These are phyloP conservation scores for Ursus arctos DNA, from an alignment of 2,113 vertebrate genomes.

Conservation along the genomic window DNA sequence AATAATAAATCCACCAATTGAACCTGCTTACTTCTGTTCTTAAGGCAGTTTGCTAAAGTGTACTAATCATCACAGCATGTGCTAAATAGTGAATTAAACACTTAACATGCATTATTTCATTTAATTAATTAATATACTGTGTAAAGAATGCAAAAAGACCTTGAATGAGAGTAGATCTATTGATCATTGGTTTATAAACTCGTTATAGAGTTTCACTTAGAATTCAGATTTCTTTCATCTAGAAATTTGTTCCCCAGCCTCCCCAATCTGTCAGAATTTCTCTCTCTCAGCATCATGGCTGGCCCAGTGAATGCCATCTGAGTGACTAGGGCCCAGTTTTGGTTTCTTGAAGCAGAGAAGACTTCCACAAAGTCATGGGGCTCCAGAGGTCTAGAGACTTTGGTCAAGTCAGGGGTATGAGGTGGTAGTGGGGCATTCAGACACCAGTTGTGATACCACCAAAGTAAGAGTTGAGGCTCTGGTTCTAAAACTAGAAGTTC, in stretches of 20 bases:
- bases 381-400: not conserved
- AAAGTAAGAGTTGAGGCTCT: not conserved
- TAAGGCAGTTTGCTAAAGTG: not conserved
- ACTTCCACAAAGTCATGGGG: not conserved
- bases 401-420: not conserved
- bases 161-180: not conserved
- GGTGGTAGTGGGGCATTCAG: not conserved
- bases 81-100: not conserved
- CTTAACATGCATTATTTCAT: slow-evolving; percentile 25
- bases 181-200: slow-evolving; percentile 42
- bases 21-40: slow-evolving; percentile 43
- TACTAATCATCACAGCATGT: slow-evolving; percentile 38
- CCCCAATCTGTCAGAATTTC: not conserved
- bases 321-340: not conserved
- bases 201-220: not conserved
- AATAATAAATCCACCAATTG: not conserved
- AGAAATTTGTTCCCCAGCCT: not conserved
- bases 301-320: not conserved
- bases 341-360: not conserved
- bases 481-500: not conserved
- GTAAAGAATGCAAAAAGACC: slow-evolving; percentile 38
- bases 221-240: slow-evolving; percentile 5
- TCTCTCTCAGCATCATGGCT: not conserved
- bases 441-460: not conserved
- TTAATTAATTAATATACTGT: slow-evolving; percentile 45